Conservation (phyloP, 2,797 vertebrate genomes). For the Scomberomorus guttatus region DNA sequence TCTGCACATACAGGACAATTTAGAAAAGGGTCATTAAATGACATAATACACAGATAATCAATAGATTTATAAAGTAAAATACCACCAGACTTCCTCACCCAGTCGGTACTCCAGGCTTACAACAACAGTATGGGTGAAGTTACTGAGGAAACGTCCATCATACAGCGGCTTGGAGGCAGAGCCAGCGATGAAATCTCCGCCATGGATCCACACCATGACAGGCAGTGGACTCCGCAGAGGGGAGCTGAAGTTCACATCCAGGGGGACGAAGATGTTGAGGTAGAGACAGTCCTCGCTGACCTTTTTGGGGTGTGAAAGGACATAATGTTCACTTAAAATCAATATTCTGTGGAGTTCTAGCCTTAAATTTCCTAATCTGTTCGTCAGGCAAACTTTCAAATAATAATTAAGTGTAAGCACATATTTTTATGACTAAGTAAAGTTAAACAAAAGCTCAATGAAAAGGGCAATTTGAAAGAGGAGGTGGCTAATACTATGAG, state of each 20-base stretch:
- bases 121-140: slow-evolving; percentile 83
- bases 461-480: too few relatives aligned
- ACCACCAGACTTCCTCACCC: slow-evolving; percentile 66
- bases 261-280: slow-evolving; percentile 85
- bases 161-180: slow-evolving; percentile 86
- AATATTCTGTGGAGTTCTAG: background rate
- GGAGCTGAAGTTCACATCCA: slow-evolving; percentile 73
- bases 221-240: slow-evolving; percentile 72
- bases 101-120: slow-evolving; percentile 85
- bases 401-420: too few relatives aligned
- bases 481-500: too few relatives aligned
- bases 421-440: background rate
- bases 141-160: slow-evolving; percentile 86
- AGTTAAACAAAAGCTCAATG: background rate
- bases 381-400: too few relatives aligned
- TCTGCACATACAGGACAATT: background rate
- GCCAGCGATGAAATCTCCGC: slow-evolving; percentile 86
- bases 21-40: background rate
- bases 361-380: background rate
- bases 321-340: background rate
- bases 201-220: slow-evolving; percentile 88
- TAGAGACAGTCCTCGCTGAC: slow-evolving; percentile 88
- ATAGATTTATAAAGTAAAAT: background rate
- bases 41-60: background rate
- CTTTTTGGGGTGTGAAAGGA: slow-evolving; percentile 51